Percentiles rank a stretch among this genome's conserved stretches.
Conservation (phyloP, 2,888 invertebrate species). For the Lomographa bimaculata region DNA sequence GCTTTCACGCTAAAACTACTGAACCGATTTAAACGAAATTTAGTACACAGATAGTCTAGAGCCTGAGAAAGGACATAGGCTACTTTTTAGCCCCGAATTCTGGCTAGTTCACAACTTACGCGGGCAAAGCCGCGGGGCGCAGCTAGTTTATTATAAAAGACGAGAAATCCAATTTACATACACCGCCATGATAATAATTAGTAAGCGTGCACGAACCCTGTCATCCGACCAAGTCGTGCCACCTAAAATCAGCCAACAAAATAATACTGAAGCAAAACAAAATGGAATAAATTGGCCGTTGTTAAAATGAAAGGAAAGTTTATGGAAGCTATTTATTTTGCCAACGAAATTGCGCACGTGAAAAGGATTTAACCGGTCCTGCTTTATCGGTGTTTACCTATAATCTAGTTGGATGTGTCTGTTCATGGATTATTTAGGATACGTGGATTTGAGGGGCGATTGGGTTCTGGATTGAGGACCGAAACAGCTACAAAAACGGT, state of each 20-base stretch:
- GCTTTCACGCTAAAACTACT: no score
- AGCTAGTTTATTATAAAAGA: no score
- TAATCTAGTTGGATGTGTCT: slow-evolving; percentile 23
- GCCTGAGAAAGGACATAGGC: no score
- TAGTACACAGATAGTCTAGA: no score
- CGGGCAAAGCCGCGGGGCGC: no score
- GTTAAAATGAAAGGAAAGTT: slow-evolving; percentile 16
- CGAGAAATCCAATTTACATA: no score
- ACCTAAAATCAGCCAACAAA: slow-evolving; percentile 6
- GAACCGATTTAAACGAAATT: no score
- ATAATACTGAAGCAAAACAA: slow-evolving; percentile 17
- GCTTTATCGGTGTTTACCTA: slow-evolving; percentile 24
- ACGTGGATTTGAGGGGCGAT: slow-evolving; percentile 1
- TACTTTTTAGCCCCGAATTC: no score
- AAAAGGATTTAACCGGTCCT: slow-evolving; percentile 23
- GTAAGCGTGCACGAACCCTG: no score
- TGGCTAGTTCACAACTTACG: no score
- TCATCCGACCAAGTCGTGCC: slow-evolving; percentile 4
- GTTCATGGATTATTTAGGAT: slow-evolving; percentile 16
- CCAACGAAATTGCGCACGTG: slow-evolving; percentile 20
- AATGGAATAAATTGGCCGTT: slow-evolving; percentile 18
- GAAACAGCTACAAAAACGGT: background rate
- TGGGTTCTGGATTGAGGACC: background rate
- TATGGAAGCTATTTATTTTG: slow-evolving; percentile 27
- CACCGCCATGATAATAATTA: no score